Conservation (phyloP, 2,888 invertebrate genomes). For the Pristionchus mayeri region DNA sequence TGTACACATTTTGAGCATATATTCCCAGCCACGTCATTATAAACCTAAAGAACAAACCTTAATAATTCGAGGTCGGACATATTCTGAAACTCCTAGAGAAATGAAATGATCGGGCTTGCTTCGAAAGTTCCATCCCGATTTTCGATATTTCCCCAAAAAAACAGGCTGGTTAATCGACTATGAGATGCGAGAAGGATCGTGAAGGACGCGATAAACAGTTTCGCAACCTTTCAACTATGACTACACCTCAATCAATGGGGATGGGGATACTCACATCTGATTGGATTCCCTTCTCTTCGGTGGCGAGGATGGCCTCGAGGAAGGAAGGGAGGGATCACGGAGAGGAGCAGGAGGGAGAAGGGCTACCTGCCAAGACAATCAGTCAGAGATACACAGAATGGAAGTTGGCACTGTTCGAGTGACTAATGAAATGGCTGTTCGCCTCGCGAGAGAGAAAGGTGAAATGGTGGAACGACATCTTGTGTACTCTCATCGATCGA, state of each 20-base stretch:
- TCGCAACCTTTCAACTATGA: no score
- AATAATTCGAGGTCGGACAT: no score
- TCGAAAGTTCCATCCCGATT: not conserved
- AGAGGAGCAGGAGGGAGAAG: conserved; percentile 9
- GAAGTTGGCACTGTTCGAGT: not conserved
- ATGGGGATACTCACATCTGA: not conserved
- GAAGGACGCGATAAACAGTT: no score
- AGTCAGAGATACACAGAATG: not conserved
- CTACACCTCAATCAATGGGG: not conserved
- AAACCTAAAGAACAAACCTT: no score
- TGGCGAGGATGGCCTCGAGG: not conserved
- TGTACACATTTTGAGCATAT: no score
- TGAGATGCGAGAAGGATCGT: not conserved
- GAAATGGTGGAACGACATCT: not conserved
- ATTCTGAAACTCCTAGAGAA: no score
- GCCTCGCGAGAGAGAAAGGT: not conserved
- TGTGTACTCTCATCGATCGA: not conserved
- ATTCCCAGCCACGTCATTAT: no score
- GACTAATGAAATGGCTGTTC: not conserved
- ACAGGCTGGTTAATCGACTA: not conserved
- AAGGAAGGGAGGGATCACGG: conserved; percentile 12
- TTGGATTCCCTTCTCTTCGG: not conserved
- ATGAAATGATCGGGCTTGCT: not conserved
- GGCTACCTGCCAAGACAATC: not conserved
- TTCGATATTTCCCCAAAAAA: conserved; percentile 10